Evolutionary conservation across 2,888 invertebrate genomes (phyloP).

Genomic region (Lithophane semibrunnea): DNA sequence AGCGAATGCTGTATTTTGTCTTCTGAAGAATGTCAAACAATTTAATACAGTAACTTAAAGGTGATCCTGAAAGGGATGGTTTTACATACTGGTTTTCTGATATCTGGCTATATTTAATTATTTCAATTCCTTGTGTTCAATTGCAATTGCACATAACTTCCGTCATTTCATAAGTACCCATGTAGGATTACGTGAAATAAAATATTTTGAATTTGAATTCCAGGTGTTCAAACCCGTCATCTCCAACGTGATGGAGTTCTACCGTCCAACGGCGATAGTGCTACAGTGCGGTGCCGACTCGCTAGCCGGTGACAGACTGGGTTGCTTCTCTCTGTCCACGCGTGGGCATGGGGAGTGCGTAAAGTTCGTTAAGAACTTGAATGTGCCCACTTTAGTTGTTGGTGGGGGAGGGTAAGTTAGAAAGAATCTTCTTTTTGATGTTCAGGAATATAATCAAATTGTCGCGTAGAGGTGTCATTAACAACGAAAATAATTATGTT

Average conservation of each 20-base stretch:
- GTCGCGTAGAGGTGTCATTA: not conserved
- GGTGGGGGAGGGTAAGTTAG: conserved; percentile 92
- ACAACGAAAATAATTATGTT: too few relatives aligned
- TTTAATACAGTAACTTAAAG: too few relatives aligned
- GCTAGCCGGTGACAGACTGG: conserved; percentile 97
- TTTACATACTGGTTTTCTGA: not conserved
- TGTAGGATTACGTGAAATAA: not conserved
- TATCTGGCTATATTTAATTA: not conserved
- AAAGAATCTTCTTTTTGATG: not conserved
- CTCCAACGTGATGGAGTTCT: conserved; percentile 98
- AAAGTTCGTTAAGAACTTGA: conserved; percentile 97
- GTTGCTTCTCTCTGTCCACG: conserved; percentile 98
- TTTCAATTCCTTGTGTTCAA: not conserved
- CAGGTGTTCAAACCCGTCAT: conserved; percentile 98
- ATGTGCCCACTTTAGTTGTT: conserved; percentile 97
- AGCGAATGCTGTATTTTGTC: not conserved
- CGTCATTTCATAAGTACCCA: not conserved
- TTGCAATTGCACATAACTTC: not conserved
- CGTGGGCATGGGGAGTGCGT: conserved; percentile 99
- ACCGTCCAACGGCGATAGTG: conserved; percentile 98
- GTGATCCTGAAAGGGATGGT: not conserved
- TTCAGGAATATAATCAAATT: too few relatives aligned
- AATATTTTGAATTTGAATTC: conserved; percentile 34
- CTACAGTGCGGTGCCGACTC: conserved; percentile 99
- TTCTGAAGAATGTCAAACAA: not conserved